Conservation (phyloP, 2,888 invertebrate species). For the Drosophila subsilvestris region DNA sequence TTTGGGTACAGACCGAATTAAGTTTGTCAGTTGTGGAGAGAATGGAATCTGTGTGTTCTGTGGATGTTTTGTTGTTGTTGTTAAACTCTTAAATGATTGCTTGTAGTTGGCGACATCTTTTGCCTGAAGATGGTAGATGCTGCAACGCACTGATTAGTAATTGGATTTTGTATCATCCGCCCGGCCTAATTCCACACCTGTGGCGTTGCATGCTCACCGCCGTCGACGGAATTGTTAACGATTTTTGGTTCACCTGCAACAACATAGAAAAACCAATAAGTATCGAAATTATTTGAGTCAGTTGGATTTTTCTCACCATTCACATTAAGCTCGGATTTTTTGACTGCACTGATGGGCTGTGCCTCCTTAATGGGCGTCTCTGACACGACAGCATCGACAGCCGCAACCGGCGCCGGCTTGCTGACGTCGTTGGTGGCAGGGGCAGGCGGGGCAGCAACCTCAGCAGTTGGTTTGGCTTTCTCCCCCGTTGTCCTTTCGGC, state of each 20-base stretch:
- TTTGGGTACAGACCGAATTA: slow-evolving; percentile 21
- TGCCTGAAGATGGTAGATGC: slow-evolving; percentile 54
- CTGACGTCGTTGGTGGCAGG: slow-evolving; percentile 41
- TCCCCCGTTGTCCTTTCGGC: slow-evolving; percentile 29
- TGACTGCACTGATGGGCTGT: slow-evolving; percentile 50
- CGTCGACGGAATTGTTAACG: slow-evolving; percentile 76
- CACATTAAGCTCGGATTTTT: slow-evolving; percentile 70
- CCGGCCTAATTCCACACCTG: slow-evolving; percentile 80
- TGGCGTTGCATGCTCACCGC: slow-evolving; percentile 79
- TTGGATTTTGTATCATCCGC: slow-evolving; percentile 47
- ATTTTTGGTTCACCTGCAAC: slow-evolving; percentile 82
- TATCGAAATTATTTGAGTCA: slow-evolving; percentile 10
- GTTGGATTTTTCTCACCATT: slow-evolving; percentile 63
- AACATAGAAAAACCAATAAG: not conserved
- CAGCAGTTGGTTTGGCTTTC: slow-evolving; percentile 30
- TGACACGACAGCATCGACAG: slow-evolving; percentile 31
- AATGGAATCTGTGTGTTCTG: slow-evolving; percentile 33
- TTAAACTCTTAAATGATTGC: slow-evolving; percentile 47
- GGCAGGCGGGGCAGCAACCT: slow-evolving; percentile 25
- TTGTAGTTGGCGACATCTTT: slow-evolving; percentile 55
- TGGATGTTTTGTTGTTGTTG: slow-evolving; percentile 24
- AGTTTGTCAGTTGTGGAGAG: slow-evolving; percentile 43
- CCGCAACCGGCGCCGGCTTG: slow-evolving; percentile 44
- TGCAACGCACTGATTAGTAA: slow-evolving; percentile 52
- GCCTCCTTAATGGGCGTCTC: slow-evolving; percentile 55